Conservation (phyloP, 2,113 vertebrate species). For the Noctilio leporinus region DNA sequence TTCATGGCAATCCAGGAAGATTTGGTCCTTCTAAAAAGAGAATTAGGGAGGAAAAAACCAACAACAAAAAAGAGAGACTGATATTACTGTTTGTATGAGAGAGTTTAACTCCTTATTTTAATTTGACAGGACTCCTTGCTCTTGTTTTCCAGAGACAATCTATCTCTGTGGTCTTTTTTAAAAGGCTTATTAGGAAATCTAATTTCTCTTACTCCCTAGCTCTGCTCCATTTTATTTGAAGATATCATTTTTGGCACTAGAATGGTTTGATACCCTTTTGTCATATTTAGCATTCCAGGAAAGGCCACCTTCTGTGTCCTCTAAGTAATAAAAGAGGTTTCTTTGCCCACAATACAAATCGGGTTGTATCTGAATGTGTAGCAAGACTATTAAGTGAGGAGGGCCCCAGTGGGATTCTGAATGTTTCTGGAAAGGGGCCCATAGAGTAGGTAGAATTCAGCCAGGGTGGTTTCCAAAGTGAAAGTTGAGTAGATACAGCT, state of each 20-base stretch:
- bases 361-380: not conserved
- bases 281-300: not conserved
- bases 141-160: not conserved
- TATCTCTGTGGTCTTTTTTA: not conserved
- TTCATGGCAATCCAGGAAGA: not conserved
- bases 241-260: not conserved
- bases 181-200: not conserved
- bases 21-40: not conserved
- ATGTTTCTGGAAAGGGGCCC: not conserved
- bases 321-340: not conserved
- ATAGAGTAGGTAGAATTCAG: not conserved
- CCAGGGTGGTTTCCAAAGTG: not conserved
- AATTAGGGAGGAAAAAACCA: not conserved
- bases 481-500: not conserved
- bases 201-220: not conserved
- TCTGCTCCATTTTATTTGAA: not conserved
- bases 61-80: not conserved
- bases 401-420: not conserved
- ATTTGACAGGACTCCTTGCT: not conserved
- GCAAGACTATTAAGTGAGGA: not conserved
- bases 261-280: not conserved
- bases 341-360: not conserved
- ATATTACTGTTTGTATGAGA: not conserved
- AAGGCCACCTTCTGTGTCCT: not conserved
- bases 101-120: not conserved